A percentile compares a stretch with the other conserved stretches of the same genome.
phyloP scores from a whole-genome alignment of 2,113 vertebrate species.

The Oceanodroma tethys region DNA sequence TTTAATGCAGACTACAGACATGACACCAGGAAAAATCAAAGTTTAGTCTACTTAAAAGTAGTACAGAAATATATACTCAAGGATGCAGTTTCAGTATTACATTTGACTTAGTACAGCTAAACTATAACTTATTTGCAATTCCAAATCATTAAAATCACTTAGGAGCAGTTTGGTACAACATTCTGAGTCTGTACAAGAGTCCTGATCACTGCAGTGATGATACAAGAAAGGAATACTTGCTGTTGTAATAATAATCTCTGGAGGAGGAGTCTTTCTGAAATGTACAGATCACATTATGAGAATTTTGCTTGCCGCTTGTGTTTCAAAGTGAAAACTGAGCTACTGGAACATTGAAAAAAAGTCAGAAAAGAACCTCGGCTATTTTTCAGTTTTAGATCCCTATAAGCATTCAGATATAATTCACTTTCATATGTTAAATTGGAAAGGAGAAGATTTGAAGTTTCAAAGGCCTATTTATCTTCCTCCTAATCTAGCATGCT shows the following conservation, averaged over 20 bases:
- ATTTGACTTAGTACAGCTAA: not conserved
- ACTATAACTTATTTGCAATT: not conserved
- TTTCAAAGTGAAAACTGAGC: conserved; percentile 24
- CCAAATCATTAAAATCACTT: not conserved
- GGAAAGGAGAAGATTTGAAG: conserved; percentile 19
- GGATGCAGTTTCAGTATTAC: not conserved
- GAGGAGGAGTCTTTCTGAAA: not conserved
- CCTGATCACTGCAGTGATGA: not conserved
- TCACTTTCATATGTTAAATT: conserved; percentile 52
- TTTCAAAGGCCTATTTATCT: conserved; percentile 55
- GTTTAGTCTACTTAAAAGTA: not conserved
- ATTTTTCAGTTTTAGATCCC: conserved; percentile 28
- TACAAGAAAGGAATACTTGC: not conserved
- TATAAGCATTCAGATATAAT: conserved; percentile 6
- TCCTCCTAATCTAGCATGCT: conserved; percentile 14
- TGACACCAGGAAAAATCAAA: not conserved
- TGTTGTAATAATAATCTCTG: not conserved
- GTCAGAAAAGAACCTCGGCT: not conserved
- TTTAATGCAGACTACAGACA: not conserved
- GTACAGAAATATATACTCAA: not conserved
- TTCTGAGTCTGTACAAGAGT: not conserved
- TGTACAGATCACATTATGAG: not conserved
- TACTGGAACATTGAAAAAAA: not conserved
- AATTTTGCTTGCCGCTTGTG: not conserved
- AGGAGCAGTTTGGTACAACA: not conserved